Evolutionary conservation across 1,140 invertebrate species (phyloP).

Genomic region (Idris sp.): DNA sequence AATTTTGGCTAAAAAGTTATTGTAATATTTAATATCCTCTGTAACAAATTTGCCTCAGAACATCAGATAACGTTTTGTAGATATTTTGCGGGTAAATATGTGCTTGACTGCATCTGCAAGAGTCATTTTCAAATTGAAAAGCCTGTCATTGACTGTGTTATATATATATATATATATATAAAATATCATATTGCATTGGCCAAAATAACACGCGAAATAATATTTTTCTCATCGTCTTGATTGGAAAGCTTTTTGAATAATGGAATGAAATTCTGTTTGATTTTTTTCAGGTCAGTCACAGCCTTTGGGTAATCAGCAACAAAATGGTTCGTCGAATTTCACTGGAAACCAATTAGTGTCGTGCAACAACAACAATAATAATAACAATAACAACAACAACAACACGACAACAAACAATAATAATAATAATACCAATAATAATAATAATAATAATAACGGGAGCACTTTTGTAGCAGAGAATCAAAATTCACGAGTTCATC

Average conservation of each 20-base stretch:
- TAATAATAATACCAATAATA: constrained; percentile 65
- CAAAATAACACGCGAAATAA: too few relatives aligned
- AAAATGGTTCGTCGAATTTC: constrained; percentile 68
- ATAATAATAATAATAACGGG: constrained; percentile 56
- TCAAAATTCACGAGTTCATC: constrained; percentile 64
- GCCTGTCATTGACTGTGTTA: too few relatives aligned
- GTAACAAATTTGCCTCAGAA: too few relatives aligned
- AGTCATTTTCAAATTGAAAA: too few relatives aligned
- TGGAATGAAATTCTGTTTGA: neutral
- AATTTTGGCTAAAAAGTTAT: too few relatives aligned
- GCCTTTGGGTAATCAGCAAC: constrained; percentile 67
- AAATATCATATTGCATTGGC: too few relatives aligned
- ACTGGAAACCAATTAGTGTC: constrained; percentile 55
- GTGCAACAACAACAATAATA: constrained; percentile 68
- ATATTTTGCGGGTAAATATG: too few relatives aligned
- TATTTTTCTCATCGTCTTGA: neutral
- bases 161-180: too few relatives aligned
- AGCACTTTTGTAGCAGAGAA: constrained; percentile 65
- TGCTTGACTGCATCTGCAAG: too few relatives aligned
- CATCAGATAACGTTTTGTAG: too few relatives aligned
- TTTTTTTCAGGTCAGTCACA: constrained; percentile 72
- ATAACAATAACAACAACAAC: constrained; percentile 64
- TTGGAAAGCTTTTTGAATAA: constrained; percentile 2
- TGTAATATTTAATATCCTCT: too few relatives aligned
- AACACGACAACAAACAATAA: constrained; percentile 63